Base-by-base conservation (phyloP, 2,888 invertebrate species). In the Stomorhina lunata region DNA sequence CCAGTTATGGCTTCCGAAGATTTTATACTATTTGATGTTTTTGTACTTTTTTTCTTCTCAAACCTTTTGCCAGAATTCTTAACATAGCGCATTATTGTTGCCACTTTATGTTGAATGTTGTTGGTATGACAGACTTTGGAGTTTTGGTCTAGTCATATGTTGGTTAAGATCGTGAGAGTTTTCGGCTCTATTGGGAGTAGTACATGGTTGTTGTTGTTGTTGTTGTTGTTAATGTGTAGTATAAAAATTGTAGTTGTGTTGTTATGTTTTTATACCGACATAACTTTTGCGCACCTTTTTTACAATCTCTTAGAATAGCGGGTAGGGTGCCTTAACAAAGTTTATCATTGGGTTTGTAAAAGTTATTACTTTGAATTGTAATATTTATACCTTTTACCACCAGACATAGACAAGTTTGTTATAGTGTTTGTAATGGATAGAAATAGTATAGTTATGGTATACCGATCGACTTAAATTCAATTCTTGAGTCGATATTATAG, bases 71-170 rank as follows among this genome's bases (percentile, higher is more conserved):
- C 43, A 71, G 61, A 79, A 82, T 82, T 76, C 75, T 61, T 79
- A 68, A 37, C 69, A 79, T 79, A 43, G 79, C 82, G 79, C 79
- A 79, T 79, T 79, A 76, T 82, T 82, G 82, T 82, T 82, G 75
- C 79, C 82, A 82, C 82, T 82, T 82, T 82, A 79, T 82, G 79
- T 82, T 79, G 79, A 82, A 82, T 82, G 79, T 79, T 76, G 76
- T 59, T 80, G 76, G 76, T 57, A 73, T 72, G 69, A 48, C 22
- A 43, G 50, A 25, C 73, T 75, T 57, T 40, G n/a, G 29, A 57
- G 37, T 48, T 25, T n/a, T 22, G 12, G 53, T 79, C 75, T 71
- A 71, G 82, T 82, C 81, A 81, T 81, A 77, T 68, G 81, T 53
- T 55, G 9, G 55, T 32, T 61, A 45, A 82, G 78, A 82, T 82